phyloP scores from a whole-genome alignment of 2,888 invertebrate genomes.

The Teleiodes luculella region DNA sequence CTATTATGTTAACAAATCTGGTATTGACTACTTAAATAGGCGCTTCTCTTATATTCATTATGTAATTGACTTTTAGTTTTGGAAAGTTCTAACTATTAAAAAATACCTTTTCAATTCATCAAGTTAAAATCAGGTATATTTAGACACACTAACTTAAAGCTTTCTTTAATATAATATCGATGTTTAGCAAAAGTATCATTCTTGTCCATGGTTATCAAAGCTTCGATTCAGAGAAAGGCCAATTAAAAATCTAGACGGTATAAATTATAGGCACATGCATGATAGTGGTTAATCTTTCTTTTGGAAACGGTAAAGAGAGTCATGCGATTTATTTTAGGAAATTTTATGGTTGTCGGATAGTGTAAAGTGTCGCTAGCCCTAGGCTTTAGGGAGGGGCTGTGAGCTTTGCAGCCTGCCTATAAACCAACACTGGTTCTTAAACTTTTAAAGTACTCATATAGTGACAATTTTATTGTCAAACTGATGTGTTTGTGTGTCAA shows the following conservation, averaged over 20 bases:
- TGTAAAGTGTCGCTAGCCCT: constrained; percentile 1
- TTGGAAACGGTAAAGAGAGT: not conserved
- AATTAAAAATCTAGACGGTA: constrained; percentile 3
- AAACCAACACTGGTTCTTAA: constrained; percentile 8
- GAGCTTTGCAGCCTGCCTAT: constrained; percentile 7
- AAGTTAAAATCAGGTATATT: too few relatives aligned
- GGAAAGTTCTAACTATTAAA: not conserved
- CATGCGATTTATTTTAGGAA: not conserved
- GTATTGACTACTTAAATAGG: too few relatives aligned
- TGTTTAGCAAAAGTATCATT: not conserved
- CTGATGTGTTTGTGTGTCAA: not conserved
- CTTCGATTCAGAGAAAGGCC: not conserved
- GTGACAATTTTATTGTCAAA: not conserved
- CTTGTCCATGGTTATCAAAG: not conserved
- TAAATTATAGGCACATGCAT: not conserved
- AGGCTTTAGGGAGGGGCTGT: not conserved
- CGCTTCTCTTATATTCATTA: not conserved
- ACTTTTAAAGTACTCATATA: not conserved
- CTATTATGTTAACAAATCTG: too few relatives aligned
- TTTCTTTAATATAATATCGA: too few relatives aligned
- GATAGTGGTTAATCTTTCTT: constrained; percentile 3
- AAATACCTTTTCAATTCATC: not conserved
- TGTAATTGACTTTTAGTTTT: not conserved
- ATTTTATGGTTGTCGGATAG: not conserved
- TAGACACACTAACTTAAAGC: not conserved